Base-by-base conservation (phyloP, 2,797 vertebrate genomes). In the Pangasius macronema region DNA sequence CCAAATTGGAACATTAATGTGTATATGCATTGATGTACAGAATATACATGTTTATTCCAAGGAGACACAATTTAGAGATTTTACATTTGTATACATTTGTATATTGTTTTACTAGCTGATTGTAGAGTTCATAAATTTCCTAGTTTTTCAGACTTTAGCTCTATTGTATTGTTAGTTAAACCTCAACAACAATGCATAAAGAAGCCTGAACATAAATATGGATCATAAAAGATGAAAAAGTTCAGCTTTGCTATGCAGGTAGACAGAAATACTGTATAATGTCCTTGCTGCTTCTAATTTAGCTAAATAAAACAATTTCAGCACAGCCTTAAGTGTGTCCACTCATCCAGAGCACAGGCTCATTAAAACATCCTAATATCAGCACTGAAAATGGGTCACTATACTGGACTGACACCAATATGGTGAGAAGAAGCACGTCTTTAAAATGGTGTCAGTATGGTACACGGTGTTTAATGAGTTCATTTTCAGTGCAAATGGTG, bases 371-470 rank as follows among this genome's bases (percentile, higher is more conserved):
- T 20, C 18, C 42, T 76, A 61, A 87, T 16, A 76, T 83, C 81
- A 36, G 70, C 18, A 0, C 55, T 39, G 70, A 87, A 83, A 68
- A 81, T 81, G 67, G 79, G 85, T 82, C 85, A 72, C 85, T 80
- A 51, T 81, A 81, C 36, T 42, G 10, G 24, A 42, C 51, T 33
- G 65, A 86, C 30, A 55, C 61, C 30, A 67, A 83, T 68, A 83
- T 0, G 3, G 59, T 65, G 36, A 65, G 59, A 82, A 65, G 59
- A 82, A 82, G 59, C 36, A n/a, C 13, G 6, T 63, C 79, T 46
- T 82, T 42, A 82, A 81, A 82, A 82, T n/a, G 57, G 39, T 67
- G n/a, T 33, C 39, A 83, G 42, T 67, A 67, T 65, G 9, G 80
- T 82, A 83, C 63, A 67, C 27, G 24, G 42, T 83, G 46, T 51